phyloP scores from a whole-genome alignment of 2,888 invertebrate genomes.

The Podotricha telesiphe region DNA sequence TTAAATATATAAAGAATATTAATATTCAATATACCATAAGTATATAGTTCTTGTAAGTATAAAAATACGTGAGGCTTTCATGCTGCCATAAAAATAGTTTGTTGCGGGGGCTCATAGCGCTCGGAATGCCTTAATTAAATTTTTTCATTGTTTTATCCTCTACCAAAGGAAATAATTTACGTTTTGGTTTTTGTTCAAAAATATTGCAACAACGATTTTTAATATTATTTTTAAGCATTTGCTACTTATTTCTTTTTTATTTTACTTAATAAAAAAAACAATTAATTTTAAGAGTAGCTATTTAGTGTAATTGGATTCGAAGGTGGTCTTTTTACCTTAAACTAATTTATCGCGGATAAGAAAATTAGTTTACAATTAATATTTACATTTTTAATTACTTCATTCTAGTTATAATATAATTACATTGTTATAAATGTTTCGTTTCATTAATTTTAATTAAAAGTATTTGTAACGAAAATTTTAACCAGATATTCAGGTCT shows the following conservation, averaged over 20 bases:
- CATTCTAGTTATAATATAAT: background rate
- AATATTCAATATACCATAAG: background rate
- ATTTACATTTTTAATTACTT: slow-evolving; percentile 12
- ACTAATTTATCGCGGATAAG: slow-evolving; percentile 1
- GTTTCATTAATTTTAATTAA: background rate
- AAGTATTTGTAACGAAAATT: background rate
- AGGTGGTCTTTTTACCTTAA: slow-evolving; percentile 5
- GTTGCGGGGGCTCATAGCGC: slow-evolving; percentile 13
- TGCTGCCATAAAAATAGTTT: slow-evolving; percentile 23
- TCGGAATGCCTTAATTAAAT: slow-evolving; percentile 23
- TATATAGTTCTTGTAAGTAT: slow-evolving; percentile 14
- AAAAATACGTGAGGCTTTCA: slow-evolving; percentile 18
- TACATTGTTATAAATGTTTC: background rate
- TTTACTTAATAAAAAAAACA: background rate
- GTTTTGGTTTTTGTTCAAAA: slow-evolving; percentile 11
- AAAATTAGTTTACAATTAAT: slow-evolving; percentile 19
- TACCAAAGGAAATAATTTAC: background rate
- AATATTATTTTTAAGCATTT: too few species aligned
- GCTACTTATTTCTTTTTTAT: background rate
- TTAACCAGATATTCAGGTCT: background rate
- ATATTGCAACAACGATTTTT: background rate
- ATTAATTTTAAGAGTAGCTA: slow-evolving; percentile 10
- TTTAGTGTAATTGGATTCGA: slow-evolving; percentile 2
- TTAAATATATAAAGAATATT: background rate
- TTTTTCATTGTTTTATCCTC: slow-evolving; percentile 23